Evolutionary conservation across 2,888 invertebrate genomes (phyloP).

Genomic region (Cerastoderma edule): DNA sequence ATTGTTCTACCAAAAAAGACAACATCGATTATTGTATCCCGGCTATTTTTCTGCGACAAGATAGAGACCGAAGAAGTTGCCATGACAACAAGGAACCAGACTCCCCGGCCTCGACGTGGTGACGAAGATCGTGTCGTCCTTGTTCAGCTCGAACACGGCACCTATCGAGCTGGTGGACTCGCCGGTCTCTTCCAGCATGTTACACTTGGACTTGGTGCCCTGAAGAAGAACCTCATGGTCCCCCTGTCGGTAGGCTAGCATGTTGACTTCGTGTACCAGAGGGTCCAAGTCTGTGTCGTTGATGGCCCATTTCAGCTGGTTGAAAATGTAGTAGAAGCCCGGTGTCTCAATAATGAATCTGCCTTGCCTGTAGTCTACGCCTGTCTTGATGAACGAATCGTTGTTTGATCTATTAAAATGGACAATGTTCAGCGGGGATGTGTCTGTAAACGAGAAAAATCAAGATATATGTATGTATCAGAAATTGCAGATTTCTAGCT

Average conservation of each 20-base stretch:
- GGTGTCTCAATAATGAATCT: background rate
- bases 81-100: conserved; percentile 12
- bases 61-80: conserved; percentile 28
- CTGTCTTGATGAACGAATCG: background rate
- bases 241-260: background rate
- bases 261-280: background rate
- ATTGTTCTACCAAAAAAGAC: too few species aligned
- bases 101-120: conserved; percentile 8
- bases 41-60: background rate
- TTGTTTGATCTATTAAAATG: conserved; percentile 3
- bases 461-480: too few species aligned
- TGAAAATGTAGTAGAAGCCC: conserved; percentile 27
- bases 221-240: conserved; percentile 8
- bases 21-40: background rate
- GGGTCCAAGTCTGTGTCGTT: background rate
- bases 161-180: conserved; percentile 25
- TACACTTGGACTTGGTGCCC: conserved; percentile 10
- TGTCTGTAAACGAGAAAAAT: too few species aligned
- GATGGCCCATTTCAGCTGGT: conserved; percentile 18
- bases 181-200: background rate
- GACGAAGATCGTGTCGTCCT: conserved; percentile 17
- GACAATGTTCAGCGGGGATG: background rate
- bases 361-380: conserved; percentile 8
- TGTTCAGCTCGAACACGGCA: conserved; percentile 15
- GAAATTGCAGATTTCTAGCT: too few species aligned